Evolutionary conservation across 1,140 invertebrate genomes (phyloP).

Genomic region (Nylanderia fulva): DNA sequence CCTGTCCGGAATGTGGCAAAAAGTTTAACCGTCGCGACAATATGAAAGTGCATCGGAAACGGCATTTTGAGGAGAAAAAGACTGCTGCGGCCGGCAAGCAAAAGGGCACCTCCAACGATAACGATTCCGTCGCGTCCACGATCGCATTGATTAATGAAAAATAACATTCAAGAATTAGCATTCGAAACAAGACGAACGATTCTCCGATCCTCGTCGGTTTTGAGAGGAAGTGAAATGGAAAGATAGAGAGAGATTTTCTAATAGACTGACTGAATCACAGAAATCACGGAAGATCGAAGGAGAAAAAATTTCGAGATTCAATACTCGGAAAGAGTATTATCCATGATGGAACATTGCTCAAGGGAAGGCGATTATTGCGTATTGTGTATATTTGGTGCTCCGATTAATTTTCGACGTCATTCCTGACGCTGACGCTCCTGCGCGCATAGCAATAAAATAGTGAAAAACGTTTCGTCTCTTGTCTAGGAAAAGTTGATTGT

Average conservation of each 20-base stretch:
- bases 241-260: not conserved
- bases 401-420: conserved; percentile 5
- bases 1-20: conserved; percentile 83
- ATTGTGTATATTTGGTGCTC: conserved; percentile 44
- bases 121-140: conserved; percentile 4
- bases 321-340: conserved; percentile 15
- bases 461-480: not conserved
- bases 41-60: conserved; percentile 84
- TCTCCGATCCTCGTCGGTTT: too few relatives aligned
- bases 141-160: conserved; percentile 42
- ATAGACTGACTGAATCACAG: conserved; percentile 2
- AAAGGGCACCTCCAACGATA: conserved; percentile 72
- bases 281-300: not conserved
- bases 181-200: not conserved
- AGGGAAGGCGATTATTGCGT: conserved; percentile 24
- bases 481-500: not conserved
- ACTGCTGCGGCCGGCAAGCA: conserved; percentile 64
- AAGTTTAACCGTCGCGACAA: conserved; percentile 85
- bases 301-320: not conserved
- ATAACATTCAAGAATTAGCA: conserved; percentile 7
- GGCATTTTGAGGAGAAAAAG: conserved; percentile 81
- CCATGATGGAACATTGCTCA: conserved; percentile 42
- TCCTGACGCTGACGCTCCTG: conserved; percentile 9
- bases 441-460: conserved; percentile 15
- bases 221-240: not conserved